These are phyloP conservation scores for Myrmecophaga tridactyla DNA, from an alignment of 2,113 vertebrate species.

Conservation along the genomic window DNA sequence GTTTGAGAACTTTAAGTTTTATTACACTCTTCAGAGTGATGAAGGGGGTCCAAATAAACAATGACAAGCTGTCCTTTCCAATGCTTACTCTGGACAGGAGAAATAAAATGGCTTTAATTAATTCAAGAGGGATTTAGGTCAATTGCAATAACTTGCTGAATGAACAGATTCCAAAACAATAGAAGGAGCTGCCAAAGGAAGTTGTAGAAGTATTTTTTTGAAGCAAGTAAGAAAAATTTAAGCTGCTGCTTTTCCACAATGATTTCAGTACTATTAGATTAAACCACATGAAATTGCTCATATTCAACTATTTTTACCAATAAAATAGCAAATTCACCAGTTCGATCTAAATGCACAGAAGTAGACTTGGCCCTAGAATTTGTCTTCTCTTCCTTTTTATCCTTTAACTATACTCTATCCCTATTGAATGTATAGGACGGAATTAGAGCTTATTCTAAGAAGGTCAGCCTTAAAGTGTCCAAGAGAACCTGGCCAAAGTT, in stretches of 20 bases:
- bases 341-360: background rate
- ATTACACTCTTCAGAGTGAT: slow-evolving; percentile 55
- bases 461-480: slow-evolving; percentile 6
- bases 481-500: background rate
- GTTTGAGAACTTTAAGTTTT: slow-evolving; percentile 45
- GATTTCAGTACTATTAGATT: background rate
- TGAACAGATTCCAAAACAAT: slow-evolving; percentile 53
- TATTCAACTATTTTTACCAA: background rate
- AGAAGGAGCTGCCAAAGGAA: slow-evolving; percentile 15
- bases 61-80: slow-evolving; percentile 61
- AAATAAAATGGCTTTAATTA: slow-evolving; percentile 71
- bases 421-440: background rate
- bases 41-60: slow-evolving; percentile 43
- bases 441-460: background rate
- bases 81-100: slow-evolving; percentile 45
- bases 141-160: slow-evolving; percentile 56
- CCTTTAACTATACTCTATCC: slow-evolving; percentile 36
- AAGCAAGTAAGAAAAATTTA: background rate
- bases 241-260: background rate
- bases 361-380: background rate
- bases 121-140: slow-evolving; percentile 65
- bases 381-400: slow-evolving; percentile 12
- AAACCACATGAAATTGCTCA: slow-evolving; percentile 25
- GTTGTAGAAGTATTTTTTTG: background rate
- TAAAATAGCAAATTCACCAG: background rate